phyloP scores from a whole-genome alignment of 2,888 invertebrate species.

The Agrilus mali region DNA sequence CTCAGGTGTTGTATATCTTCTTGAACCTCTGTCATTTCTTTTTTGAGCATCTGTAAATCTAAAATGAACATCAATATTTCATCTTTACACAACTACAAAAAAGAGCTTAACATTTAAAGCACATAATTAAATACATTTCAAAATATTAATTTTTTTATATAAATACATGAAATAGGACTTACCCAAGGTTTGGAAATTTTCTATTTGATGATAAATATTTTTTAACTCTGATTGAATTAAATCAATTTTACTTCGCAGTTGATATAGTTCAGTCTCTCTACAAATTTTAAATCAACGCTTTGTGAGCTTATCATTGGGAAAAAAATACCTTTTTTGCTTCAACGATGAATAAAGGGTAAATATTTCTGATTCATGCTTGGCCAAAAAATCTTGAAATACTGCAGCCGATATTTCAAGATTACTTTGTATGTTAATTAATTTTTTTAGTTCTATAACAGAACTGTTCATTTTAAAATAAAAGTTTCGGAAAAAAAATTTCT shows the following conservation, averaged over 20 bases:
- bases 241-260: slow-evolving; percentile 3
- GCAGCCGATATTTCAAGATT: slow-evolving; percentile 20
- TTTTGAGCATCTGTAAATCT: slow-evolving; percentile 25
- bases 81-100: too few species aligned
- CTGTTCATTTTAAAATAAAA: slow-evolving; percentile 4
- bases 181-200: slow-evolving; percentile 2
- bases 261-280: neutral
- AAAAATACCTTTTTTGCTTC: too few species aligned
- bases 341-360: too few species aligned
- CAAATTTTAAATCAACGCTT: too few species aligned
- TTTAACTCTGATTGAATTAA: slow-evolving; percentile 11
- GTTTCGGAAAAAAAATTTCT: neutral
- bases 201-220: slow-evolving; percentile 11
- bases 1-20: slow-evolving; percentile 21
- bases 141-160: too few species aligned
- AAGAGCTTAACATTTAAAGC: too few species aligned
- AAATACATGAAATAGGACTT: neutral
- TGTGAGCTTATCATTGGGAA: too few species aligned
- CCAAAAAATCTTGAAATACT: slow-evolving; percentile 16
- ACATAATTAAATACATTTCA: too few species aligned
- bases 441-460: slow-evolving; percentile 18
- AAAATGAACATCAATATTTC: slow-evolving; percentile 1
- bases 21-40: slow-evolving; percentile 23
- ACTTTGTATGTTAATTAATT: slow-evolving; percentile 20
- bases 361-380: slow-evolving; percentile 11